Evolutionary conservation across 2,113 vertebrate genomes (phyloP), one percentile per base, ranked within the genome.

Genomic region (Zosterops pallidus): DNA sequence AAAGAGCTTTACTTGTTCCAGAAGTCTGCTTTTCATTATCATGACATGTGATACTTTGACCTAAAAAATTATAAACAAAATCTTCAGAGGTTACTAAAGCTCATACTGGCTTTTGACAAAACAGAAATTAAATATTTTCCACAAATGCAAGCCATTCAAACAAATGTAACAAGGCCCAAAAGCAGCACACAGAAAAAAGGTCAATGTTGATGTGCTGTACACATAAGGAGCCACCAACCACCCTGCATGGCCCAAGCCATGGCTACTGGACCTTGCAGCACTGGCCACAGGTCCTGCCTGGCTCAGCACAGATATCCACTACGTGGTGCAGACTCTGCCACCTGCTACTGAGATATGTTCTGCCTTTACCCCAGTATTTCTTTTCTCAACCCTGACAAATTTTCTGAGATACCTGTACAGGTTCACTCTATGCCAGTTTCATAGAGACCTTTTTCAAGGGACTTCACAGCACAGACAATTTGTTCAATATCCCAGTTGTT

Each of bases 21-120:
- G 22, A 91, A 95, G 39, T 76, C 90, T 77, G 37, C 28, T 64
- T 91, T 91, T 92, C 41, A 70, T 92, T 69, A 59, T 25, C 50
- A n/a, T 28, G 79, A 74, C n/a, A 46, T 46, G 47, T 77, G 68
- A 29, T 63, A 89, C 68, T 86, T 95, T 71, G 76, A 81, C 76
- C 91, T 81, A 83, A 86, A 92, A 87, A 83, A 57, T 18, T 1
- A 80, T 80, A 88, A 91, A 84, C 56, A 71, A 71, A 80, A 44
- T 9, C 26, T 90, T 88, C 47, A 87, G 69, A 59, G 47, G 56
- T 92, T 81, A 74, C 60, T 74, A 50, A 78, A 55, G 52, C 29
- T 89, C 35, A n/a, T 20, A 64, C 5, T 14, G 26, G 26, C 19
- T 28, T 75, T 65, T 78, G 23, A 75, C 18, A 68, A 64, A 91